phyloP scores from a whole-genome alignment of 2,113 vertebrate genomes.

The Chionodraco myersi region DNA sequence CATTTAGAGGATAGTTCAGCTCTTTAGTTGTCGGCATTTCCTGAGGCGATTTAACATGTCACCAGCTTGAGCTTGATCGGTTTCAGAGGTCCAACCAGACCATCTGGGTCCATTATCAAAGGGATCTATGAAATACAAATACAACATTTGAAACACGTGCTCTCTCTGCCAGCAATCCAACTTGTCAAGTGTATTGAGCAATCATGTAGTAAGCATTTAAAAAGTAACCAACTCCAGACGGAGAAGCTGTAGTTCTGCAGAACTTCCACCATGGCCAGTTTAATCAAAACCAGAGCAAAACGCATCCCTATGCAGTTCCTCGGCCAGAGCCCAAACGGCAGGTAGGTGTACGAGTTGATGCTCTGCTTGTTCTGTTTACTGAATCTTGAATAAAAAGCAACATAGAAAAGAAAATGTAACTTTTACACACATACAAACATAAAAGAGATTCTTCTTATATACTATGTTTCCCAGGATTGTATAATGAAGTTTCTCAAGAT shows the following conservation, averaged over 20 bases:
- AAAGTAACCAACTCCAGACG: constrained; percentile 75
- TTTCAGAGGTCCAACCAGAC: constrained; percentile 73
- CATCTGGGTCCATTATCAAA: constrained; percentile 63
- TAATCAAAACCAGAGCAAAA: constrained; percentile 82
- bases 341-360: constrained; percentile 79
- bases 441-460: not conserved
- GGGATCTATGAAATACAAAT: constrained; percentile 76
- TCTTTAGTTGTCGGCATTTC: not conserved
- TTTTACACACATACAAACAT: not conserved
- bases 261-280: constrained; percentile 78
- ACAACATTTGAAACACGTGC: not conserved
- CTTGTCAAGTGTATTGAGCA: not conserved
- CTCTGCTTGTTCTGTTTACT: constrained; percentile 78
- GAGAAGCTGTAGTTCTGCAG: constrained; percentile 84
- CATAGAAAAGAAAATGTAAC: not conserved
- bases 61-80: constrained; percentile 83
- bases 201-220: not conserved
- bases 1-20: not conserved
- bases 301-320: constrained; percentile 87
- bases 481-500: not conserved
- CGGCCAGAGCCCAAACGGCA: constrained; percentile 86
- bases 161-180: not conserved
- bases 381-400: constrained; percentile 75
- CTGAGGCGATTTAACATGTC: constrained; percentile 44
- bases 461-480: not conserved